Conservation (phyloP, 2,797 vertebrate species). For the Etheostoma perlongum region DNA sequence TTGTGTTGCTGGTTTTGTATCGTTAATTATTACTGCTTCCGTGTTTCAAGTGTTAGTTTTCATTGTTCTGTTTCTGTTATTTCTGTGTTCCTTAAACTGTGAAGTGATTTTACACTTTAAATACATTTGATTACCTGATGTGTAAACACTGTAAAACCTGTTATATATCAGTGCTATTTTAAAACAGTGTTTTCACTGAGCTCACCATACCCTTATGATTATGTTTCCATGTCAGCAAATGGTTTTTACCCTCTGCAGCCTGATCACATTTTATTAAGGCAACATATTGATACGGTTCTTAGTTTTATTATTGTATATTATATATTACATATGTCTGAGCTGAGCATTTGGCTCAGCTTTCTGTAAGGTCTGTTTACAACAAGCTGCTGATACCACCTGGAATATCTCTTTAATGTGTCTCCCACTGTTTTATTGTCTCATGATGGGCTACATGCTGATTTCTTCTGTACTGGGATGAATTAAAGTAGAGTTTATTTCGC, state of each 20-base stretch:
- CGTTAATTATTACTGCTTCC: no score
- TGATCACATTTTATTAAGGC: background rate
- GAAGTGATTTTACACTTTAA: no score
- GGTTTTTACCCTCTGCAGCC: background rate
- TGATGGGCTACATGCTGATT: conserved; percentile 6
- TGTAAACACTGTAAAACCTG: no score
- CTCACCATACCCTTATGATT: no score
- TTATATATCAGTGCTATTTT: no score
- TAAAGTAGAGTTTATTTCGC: background rate
- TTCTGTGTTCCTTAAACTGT: no score
- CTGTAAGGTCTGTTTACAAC: background rate
- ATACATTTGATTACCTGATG: no score
- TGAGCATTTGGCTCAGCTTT: background rate
- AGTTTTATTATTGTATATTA: background rate
- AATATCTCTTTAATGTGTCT: background rate
- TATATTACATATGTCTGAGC: background rate
- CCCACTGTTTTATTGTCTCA: background rate
- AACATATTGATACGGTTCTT: background rate
- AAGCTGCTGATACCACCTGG: background rate
- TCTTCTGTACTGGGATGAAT: background rate
- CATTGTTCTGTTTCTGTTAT: no score
- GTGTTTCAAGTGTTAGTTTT: no score
- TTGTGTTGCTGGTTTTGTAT: no score
- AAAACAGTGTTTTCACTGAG: no score
- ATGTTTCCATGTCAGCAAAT: background rate